These are phyloP conservation scores for Odontesthes bonariensis DNA, from an alignment of 2,113 vertebrate genomes.

Conservation along the genomic window DNA sequence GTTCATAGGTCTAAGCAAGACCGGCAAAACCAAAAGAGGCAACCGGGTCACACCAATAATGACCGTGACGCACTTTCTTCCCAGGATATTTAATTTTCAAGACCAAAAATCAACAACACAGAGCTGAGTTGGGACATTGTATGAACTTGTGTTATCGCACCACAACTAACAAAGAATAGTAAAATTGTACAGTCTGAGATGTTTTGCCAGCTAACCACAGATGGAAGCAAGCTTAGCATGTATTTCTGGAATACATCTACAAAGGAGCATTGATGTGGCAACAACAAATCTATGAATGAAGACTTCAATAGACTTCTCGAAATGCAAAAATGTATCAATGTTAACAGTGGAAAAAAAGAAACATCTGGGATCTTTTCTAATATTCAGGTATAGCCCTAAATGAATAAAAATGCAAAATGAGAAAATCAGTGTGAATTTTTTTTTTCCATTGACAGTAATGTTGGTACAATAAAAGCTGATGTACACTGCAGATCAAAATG, in stretches of 20 bases:
- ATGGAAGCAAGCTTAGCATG: background rate
- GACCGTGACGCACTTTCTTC: conserved; percentile 96
- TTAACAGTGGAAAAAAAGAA: background rate
- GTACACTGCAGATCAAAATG: no score
- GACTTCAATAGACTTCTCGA: background rate
- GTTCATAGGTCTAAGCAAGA: conserved; percentile 95
- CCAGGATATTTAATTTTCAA: conserved; percentile 83
- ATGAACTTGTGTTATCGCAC: background rate
- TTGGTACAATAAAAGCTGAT: no score
- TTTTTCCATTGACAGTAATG: no score
- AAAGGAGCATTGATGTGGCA: background rate
- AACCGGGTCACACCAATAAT: conserved; percentile 91
- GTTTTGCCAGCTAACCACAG: background rate
- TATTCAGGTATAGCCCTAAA: no score
- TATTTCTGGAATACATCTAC: no score
- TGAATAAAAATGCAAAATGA: no score
- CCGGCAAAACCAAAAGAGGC: conserved; percentile 93
- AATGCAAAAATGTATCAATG: background rate
- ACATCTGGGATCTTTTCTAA: background rate
- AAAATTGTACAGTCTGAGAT: no score
- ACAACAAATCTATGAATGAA: background rate
- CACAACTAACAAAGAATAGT: background rate
- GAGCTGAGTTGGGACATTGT: background rate
- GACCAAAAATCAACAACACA: conserved; percentile 50
- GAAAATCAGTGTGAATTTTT: no score